Evolutionary conservation across 1,140 invertebrate genomes (phyloP).

Genomic region (Philopotamus ludificatus): DNA sequence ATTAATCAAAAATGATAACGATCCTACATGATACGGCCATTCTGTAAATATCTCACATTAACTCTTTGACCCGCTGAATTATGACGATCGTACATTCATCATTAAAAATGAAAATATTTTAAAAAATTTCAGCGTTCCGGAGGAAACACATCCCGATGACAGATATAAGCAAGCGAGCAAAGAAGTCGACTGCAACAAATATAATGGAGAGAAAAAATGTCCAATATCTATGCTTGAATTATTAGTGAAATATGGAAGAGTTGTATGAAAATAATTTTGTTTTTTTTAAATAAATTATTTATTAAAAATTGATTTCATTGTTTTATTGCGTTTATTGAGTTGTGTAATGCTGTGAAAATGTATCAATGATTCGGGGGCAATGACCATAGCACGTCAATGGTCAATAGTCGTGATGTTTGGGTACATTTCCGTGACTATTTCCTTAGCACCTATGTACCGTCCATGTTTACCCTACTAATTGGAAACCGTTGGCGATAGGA

Average conservation of each 20-base stretch:
- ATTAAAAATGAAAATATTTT: not conserved
- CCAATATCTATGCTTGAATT: constrained; percentile 48
- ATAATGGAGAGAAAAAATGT: constrained; percentile 46
- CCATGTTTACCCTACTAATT: constrained; percentile 27
- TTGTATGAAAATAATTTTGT: constrained; percentile 11
- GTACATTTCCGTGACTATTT: constrained; percentile 24
- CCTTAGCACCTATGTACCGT: constrained; percentile 21
- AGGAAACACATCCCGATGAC: constrained; percentile 30
- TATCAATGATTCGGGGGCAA: not conserved
- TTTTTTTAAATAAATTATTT: not conserved
- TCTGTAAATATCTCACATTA: not conserved
- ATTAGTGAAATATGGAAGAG: constrained; percentile 37
- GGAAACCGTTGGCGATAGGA: not conserved
- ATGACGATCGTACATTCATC: not conserved
- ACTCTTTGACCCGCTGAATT: not conserved
- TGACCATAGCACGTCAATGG: not conserved
- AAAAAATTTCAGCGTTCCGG: constrained; percentile 44
- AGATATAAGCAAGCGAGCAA: constrained; percentile 48
- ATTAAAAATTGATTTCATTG: not conserved
- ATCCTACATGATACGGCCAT: not conserved
- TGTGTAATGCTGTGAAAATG: not conserved
- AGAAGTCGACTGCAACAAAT: constrained; percentile 41
- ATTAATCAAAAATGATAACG: not conserved
- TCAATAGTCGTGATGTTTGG: constrained; percentile 34
- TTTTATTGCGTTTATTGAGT: not conserved